Evolutionary conservation across 1,140 invertebrate genomes (phyloP).

Genomic region (Drosophila subpulchrella): DNA sequence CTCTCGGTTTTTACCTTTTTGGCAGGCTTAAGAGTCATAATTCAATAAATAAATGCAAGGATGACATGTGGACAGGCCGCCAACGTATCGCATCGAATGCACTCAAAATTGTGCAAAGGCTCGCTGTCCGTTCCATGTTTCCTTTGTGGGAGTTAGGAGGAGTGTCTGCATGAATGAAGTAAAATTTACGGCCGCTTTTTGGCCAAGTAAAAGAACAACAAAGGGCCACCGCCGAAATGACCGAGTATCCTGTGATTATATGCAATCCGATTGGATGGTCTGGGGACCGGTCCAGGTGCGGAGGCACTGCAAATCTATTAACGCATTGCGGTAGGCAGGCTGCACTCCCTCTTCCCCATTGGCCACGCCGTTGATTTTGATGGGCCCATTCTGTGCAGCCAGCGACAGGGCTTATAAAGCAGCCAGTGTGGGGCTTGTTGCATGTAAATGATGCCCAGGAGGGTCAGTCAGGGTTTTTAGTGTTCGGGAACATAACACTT

Average conservation of each 20-base stretch:
- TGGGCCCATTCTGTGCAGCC: constrained; percentile 25
- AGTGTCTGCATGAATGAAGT: constrained; percentile 62
- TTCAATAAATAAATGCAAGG: constrained; percentile 78
- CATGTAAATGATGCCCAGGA: constrained; percentile 17
- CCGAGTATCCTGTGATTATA: constrained; percentile 60
- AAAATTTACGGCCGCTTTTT: constrained; percentile 70
- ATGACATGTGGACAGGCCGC: constrained; percentile 68
- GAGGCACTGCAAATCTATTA: constrained; percentile 67
- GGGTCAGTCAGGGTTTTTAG: constrained; percentile 11
- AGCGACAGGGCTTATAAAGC: constrained; percentile 19
- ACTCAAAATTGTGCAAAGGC: constrained; percentile 60
- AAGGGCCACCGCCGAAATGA: constrained; percentile 16
- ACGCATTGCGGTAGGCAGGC: constrained; percentile 15
- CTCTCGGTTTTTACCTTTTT: constrained; percentile 1
- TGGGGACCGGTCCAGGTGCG: constrained; percentile 4
- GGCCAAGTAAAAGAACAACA: constrained; percentile 62
- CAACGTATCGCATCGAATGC: constrained; percentile 72
- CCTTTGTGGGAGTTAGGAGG: constrained; percentile 14
- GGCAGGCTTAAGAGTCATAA: constrained; percentile 50
- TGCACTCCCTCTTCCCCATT: constrained; percentile 11
- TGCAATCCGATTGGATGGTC: constrained; percentile 40
- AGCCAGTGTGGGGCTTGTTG: constrained; percentile 11
- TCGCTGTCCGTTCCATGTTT: constrained; percentile 13
- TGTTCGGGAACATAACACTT: background rate
- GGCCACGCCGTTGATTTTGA: constrained; percentile 25